A percentile compares a stretch with the other conserved stretches of the same genome.
phyloP scores from a whole-genome alignment of 2,888 invertebrate genomes.

The Agonopterix subpropinquella region DNA sequence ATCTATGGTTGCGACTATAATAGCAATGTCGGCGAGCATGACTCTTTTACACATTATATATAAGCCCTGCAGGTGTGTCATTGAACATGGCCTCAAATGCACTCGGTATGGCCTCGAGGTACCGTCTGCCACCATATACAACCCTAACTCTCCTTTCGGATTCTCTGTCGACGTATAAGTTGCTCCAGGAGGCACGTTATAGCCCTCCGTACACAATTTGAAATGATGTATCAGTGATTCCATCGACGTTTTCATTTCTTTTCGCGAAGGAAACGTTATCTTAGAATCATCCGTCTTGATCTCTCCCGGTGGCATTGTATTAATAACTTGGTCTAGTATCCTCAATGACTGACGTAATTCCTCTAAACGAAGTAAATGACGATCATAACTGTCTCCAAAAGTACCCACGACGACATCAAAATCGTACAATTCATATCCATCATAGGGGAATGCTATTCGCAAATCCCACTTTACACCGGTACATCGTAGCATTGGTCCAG shows the following conservation, averaged over 20 bases:
- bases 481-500: conserved; percentile 83
- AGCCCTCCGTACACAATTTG: conserved; percentile 89
- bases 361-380: conserved; percentile 79
- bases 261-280: conserved; percentile 81
- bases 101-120: conserved; percentile 83
- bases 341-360: conserved; percentile 87
- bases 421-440: conserved; percentile 86
- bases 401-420: conserved; percentile 90
- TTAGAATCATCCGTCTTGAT: conserved; percentile 88
- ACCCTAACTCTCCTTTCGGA: conserved; percentile 91
- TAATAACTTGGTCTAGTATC: conserved; percentile 87
- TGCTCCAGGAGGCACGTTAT: conserved; percentile 87
- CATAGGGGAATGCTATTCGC: conserved; percentile 88
- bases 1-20: conserved; percentile 82
- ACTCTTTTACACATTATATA: conserved; percentile 68
- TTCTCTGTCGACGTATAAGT: conserved; percentile 88
- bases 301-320: conserved; percentile 89
- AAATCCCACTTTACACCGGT: conserved; percentile 93
- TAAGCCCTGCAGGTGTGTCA: conserved; percentile 76
- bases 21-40: conserved; percentile 87
- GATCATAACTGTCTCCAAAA: conserved; percentile 90
- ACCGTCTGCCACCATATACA: conserved; percentile 92
- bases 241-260: conserved; percentile 92
- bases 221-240: conserved; percentile 94
- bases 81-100: conserved; percentile 75